These are phyloP conservation scores for Hemichromis elongatus DNA, from an alignment of 2,113 vertebrate genomes.

Conservation along the genomic window DNA sequence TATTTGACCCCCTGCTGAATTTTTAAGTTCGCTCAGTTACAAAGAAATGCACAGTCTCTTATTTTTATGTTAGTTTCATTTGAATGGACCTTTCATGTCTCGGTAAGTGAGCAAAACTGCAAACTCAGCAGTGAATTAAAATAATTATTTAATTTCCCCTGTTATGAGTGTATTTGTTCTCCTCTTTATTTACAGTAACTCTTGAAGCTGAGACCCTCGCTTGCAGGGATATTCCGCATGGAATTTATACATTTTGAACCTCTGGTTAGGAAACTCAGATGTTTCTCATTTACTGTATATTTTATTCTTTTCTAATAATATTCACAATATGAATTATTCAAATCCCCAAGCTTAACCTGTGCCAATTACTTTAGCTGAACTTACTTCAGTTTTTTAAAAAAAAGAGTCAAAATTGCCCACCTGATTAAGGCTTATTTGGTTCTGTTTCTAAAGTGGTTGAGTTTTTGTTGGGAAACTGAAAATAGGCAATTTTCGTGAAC, in stretches of 20 bases:
- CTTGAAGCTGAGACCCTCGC: neutral
- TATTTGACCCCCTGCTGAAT: neutral
- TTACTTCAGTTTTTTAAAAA: neutral
- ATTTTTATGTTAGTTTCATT: neutral
- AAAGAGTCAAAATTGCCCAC: neutral
- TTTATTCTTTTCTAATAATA: neutral
- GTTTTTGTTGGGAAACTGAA: neutral
- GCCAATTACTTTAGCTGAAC: neutral
- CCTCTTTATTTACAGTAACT: neutral
- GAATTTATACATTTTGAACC: neutral
- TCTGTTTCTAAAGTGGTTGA: neutral
- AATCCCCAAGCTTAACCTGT: neutral
- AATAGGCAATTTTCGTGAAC: neutral
- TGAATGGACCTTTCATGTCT: neutral
- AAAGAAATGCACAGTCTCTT: neutral
- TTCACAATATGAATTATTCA: slow-evolving; percentile 9
- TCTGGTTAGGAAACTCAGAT: neutral
- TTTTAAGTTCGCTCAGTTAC: neutral
- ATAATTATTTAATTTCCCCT: neutral
- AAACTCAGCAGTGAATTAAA: neutral
- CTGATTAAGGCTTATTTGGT: neutral
- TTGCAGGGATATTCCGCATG: neutral
- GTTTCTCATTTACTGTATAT: neutral
- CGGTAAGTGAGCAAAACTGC: neutral
- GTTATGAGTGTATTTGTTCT: neutral